Conservation (phyloP, 2,797 vertebrate species). For the Malurus leucopterus region DNA sequence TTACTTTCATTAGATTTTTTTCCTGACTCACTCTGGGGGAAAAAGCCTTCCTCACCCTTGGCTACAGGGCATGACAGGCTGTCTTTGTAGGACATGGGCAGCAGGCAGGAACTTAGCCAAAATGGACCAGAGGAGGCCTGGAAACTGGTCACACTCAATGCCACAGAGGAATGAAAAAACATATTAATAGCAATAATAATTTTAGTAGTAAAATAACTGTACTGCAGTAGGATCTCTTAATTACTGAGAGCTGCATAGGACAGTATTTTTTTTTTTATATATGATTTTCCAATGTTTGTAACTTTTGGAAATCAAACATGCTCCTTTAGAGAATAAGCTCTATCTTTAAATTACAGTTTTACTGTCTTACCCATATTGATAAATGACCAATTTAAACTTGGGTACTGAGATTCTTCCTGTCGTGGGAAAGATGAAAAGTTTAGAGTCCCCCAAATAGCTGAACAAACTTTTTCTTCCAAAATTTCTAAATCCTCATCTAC, state of each 20-base stretch:
- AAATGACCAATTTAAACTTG: neutral
- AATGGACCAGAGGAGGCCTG: neutral
- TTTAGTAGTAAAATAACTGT: neutral
- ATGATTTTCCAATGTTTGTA: neutral
- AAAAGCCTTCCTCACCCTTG: neutral
- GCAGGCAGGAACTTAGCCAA: neutral
- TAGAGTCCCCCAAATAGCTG: neutral
- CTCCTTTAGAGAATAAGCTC: neutral
- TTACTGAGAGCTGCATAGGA: neutral
- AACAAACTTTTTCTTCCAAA: neutral
- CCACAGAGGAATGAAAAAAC: neutral
- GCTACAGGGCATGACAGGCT: fast-evolving
- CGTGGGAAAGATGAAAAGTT: neutral
- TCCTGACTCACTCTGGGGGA: too few species aligned
- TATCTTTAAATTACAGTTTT: neutral
- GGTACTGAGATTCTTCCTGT: neutral
- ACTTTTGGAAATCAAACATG: neutral
- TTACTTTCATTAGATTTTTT: neutral
- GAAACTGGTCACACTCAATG: neutral
- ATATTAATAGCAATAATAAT: neutral
- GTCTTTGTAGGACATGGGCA: neutral
- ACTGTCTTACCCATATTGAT: neutral
- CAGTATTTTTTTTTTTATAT: neutral
- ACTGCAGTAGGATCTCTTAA: neutral
- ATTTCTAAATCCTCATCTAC: neutral